Evolutionary conservation across 2,888 invertebrate species (phyloP).

Genomic region (Brachynemurus nebulosus): DNA sequence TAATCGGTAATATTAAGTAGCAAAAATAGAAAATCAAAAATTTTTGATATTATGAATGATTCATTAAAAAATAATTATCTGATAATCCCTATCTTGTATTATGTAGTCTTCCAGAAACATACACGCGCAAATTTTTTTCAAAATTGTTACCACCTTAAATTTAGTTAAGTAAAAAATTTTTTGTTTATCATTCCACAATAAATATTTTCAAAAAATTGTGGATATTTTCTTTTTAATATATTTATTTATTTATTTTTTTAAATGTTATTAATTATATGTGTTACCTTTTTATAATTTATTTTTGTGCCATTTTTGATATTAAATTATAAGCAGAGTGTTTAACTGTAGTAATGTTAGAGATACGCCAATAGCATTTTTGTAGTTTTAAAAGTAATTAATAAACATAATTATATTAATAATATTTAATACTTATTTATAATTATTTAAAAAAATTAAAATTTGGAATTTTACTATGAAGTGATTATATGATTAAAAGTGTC

Average conservation of each 20-base stretch:
- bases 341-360: neutral
- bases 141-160: no score
- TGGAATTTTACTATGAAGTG: neutral
- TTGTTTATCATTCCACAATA: no score
- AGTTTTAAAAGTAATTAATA: neutral
- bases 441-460: neutral
- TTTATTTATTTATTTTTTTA: neutral
- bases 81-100: no score
- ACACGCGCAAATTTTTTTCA: no score
- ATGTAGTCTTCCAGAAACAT: no score
- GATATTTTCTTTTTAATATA: neutral
- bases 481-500: neutral
- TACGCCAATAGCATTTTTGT: constrained; percentile 1
- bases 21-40: no score
- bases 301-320: constrained; percentile 1
- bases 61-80: no score
- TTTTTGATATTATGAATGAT: no score
- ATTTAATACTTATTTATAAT: no score
- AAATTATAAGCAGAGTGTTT: neutral
- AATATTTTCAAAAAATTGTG: no score
- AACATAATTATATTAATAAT: neutral
- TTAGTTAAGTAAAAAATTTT: no score
- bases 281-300: neutral
- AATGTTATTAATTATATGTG: neutral
- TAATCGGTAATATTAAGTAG: no score